Percentiles rank a stretch among this genome's conserved stretches.
phyloP scores from a whole-genome alignment of 2,113 vertebrate species.

The Bombycilla garrulus region DNA sequence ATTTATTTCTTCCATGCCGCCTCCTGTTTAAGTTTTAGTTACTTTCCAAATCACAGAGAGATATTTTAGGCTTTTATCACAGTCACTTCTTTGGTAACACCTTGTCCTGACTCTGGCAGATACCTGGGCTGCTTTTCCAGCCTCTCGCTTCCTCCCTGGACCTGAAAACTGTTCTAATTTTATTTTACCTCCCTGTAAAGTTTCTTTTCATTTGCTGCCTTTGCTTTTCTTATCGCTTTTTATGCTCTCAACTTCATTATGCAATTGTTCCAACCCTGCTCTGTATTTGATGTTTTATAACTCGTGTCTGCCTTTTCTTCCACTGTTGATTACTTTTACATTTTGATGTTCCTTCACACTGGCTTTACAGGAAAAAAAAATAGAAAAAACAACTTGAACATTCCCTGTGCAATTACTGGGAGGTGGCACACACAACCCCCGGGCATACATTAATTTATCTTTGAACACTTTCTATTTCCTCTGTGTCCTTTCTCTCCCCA shows the following conservation, averaged over 20 bases:
- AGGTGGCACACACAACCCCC: constrained; percentile 16
- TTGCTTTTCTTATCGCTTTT: constrained; percentile 43
- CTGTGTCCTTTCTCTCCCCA: constrained; percentile 30
- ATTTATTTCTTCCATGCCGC: not conserved
- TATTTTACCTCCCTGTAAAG: not conserved
- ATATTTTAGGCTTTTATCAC: not conserved
- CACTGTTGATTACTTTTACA: constrained; percentile 58
- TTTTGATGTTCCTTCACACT: constrained; percentile 33
- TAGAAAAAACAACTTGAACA: constrained; percentile 17
- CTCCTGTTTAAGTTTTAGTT: not conserved
- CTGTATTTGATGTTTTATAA: constrained; percentile 59
- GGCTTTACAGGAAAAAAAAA: not conserved
- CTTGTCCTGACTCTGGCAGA: not conserved
- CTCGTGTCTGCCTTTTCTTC: constrained; percentile 14
- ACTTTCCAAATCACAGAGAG: not conserved
- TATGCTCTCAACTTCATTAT: constrained; percentile 56
- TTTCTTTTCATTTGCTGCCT: not conserved
- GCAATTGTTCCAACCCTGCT: constrained; percentile 32
- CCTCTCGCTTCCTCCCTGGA: not conserved
- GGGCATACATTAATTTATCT: constrained; percentile 61
- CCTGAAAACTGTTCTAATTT: not conserved
- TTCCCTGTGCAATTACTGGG: constrained; percentile 49
- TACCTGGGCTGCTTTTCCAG: not conserved
- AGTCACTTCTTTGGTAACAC: not conserved
- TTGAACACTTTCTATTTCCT: constrained; percentile 60